These are phyloP conservation scores for Protobothrops flavoviridis DNA, from an alignment of 2,113 vertebrate genomes.

Conservation along the genomic window DNA sequence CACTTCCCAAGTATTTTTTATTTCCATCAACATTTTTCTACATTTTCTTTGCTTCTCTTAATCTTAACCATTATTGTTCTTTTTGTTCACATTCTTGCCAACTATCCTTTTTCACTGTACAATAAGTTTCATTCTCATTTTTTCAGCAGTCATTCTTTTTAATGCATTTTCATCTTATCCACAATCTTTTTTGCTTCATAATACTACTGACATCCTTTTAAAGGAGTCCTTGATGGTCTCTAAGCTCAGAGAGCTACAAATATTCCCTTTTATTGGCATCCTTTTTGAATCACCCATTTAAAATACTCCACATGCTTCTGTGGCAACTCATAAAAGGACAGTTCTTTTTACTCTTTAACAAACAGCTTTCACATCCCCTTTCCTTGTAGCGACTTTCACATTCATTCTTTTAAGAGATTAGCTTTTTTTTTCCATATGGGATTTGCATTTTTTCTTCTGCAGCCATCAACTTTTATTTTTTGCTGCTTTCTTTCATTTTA, in stretches of 20 bases:
- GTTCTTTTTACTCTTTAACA: neutral
- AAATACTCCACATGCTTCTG: neutral
- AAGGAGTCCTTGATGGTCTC: neutral
- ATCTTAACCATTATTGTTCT: neutral
- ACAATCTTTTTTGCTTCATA: neutral
- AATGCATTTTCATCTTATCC: neutral
- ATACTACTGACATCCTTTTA: neutral
- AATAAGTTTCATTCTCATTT: neutral
- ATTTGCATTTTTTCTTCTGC: neutral
- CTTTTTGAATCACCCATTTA: neutral
- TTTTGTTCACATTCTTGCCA: neutral
- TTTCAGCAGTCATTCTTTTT: neutral
- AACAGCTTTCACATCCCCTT: neutral
- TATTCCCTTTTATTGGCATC: neutral
- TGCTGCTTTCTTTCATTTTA: neutral
- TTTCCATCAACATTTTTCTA: neutral
- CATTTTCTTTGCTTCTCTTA: neutral
- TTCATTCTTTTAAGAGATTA: neutral
- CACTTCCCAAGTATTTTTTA: neutral
- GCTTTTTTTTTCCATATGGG: neutral
- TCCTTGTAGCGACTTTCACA: neutral
- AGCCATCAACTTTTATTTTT: neutral
- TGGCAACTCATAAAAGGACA: neutral
- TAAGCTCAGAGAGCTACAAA: neutral
- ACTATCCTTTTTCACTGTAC: neutral